These are phyloP conservation scores for Pontoporia blainvillei DNA, from an alignment of 2,113 vertebrate species.

Conservation along the genomic window DNA sequence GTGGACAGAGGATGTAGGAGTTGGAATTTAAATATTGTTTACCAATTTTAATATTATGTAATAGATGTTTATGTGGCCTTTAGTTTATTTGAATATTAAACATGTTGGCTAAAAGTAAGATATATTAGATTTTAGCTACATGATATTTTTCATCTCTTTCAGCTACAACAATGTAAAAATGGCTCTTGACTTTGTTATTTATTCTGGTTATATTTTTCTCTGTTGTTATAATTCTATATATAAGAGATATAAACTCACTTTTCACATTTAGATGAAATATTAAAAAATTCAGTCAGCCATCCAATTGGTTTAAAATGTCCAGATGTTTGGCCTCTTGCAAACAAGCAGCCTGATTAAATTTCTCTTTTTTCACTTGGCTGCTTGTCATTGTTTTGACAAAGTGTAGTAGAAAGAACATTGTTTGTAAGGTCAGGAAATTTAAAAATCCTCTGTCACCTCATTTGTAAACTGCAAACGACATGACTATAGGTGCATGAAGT, in stretches of 20 bases:
- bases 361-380: slow-evolving; percentile 12
- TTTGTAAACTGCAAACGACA: background rate
- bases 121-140: background rate
- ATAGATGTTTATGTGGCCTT: background rate
- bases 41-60: slow-evolving; percentile 6
- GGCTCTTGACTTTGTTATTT: background rate
- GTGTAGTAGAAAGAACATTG: slow-evolving; percentile 3
- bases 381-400: slow-evolving; percentile 51
- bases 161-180: background rate
- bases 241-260: background rate
- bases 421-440: background rate
- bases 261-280: slow-evolving; percentile 4
- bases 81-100: slow-evolving; percentile 4
- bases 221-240: background rate
- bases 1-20: background rate
- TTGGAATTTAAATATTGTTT: background rate
- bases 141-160: background rate
- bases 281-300: background rate
- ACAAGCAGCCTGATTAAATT: slow-evolving; percentile 28
- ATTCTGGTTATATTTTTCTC: background rate
- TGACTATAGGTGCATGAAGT: background rate
- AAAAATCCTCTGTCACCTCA: slow-evolving; percentile 16
- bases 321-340: slow-evolving; percentile 37
- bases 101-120: background rate
- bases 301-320: slow-evolving; percentile 22